These are phyloP conservation scores for Bucorvus abyssinicus DNA, from an alignment of 2,797 vertebrate genomes.

Conservation along the genomic window DNA sequence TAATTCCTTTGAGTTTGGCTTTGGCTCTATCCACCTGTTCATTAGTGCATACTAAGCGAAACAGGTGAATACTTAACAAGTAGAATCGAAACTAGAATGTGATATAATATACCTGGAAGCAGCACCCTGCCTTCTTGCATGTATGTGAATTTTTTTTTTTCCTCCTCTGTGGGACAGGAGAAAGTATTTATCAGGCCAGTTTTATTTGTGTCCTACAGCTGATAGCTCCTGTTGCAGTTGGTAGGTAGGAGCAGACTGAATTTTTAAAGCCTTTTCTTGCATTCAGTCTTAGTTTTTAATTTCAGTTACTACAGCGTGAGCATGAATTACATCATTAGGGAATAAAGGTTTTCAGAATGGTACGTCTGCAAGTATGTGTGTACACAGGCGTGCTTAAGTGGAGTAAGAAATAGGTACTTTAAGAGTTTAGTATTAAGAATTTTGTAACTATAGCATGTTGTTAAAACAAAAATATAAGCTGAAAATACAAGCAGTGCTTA, in stretches of 20 bases:
- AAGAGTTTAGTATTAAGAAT: not conserved
- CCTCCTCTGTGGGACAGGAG: not conserved
- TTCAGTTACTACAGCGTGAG: not conserved
- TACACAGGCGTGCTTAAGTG: not conserved
- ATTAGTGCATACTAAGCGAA: slow-evolving; percentile 78
- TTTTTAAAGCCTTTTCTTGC: not conserved
- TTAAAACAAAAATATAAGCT: not conserved
- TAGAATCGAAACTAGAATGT: slow-evolving; percentile 75
- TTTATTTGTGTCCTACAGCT: not conserved
- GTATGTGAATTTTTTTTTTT: not conserved
- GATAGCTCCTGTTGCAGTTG: not conserved
- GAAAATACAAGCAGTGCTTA: not conserved
- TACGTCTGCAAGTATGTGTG: not conserved
- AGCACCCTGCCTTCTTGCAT: not conserved
- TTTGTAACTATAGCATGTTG: not conserved
- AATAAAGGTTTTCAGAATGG: not conserved
- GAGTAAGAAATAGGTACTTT: not conserved
- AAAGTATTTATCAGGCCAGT: not conserved
- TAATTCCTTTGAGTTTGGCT: slow-evolving; percentile 79
- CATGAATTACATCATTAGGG: not conserved
- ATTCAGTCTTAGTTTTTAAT: not conserved
- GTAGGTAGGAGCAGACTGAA: not conserved
- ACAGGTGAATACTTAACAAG: slow-evolving; percentile 80
- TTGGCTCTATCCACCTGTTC: slow-evolving; percentile 78
- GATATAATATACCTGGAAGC: slow-evolving; percentile 67